phyloP scores from a whole-genome alignment of 2,113 vertebrate species.

The Cyphomyrus discorhynchus region DNA sequence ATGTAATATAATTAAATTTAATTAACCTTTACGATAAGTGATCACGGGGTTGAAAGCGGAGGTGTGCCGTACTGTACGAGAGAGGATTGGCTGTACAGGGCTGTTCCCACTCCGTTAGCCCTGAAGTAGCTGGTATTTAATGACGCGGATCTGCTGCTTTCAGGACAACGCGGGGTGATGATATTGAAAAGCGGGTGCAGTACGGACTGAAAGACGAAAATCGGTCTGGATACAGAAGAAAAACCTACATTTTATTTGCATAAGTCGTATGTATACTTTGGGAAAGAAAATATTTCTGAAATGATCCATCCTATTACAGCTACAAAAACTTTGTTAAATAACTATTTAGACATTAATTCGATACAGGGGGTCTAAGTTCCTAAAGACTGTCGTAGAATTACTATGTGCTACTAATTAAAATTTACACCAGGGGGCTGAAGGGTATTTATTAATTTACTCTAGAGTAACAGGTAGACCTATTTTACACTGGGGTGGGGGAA shows the following conservation, averaged over 20 bases:
- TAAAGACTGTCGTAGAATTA: background rate
- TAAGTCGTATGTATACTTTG: background rate
- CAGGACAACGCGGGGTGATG: background rate
- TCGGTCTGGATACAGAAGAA: background rate
- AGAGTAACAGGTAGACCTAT: background rate
- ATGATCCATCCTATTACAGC: background rate
- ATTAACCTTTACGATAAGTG: background rate
- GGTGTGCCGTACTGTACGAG: background rate
- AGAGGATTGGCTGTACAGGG: conserved; percentile 37
- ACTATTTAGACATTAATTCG: background rate
- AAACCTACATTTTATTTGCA: background rate
- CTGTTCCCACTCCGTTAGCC: background rate
- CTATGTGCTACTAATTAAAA: background rate
- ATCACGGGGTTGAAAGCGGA: conserved; percentile 21
- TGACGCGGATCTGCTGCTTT: background rate
- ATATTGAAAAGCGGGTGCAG: background rate
- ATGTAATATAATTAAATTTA: background rate
- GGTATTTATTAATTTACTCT: too few relatives aligned
- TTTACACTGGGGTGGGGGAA: background rate
- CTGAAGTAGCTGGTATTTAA: background rate
- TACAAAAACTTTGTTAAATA: background rate
- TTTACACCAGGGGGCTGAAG: background rate
- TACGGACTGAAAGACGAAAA: background rate
- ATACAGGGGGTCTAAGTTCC: background rate
- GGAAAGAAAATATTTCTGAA: background rate